Evolutionary conservation across 30 jellyfish, hydroid and myxozoan genomes (phyloP), one percentile per base, ranked within the genome.

Genomic region (Aurelia coerulea): DNA sequence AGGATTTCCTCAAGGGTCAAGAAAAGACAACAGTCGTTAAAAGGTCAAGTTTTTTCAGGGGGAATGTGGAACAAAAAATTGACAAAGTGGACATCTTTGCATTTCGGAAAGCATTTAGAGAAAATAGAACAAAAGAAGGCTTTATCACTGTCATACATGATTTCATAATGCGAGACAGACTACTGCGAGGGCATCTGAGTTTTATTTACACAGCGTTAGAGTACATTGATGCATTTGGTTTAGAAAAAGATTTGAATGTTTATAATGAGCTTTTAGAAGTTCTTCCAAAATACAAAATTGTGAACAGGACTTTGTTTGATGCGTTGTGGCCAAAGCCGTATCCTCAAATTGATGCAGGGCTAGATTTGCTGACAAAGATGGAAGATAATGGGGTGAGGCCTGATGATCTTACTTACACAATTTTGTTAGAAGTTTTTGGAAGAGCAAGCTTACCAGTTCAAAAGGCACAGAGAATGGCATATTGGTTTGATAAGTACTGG

Each of bases 281-380:
- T 18, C 83, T 95, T 31, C 99, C 99, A 63, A 82, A 91, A 56
- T 93, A 86, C 53, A 90, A 74, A 64, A 91, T 90, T 75, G 73
- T 39, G 6, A 95, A 90, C 59, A 86, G 77, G 62, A 79, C 97
- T 5, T n/a, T 90, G 42, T 66, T 95, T 11, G 99, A 95, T 86
- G 97, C 96, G 0, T 19, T 90, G 37, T 95, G 99, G 99, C 96
- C 98, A 14, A 90, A 90, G 62, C 96, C 98, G 2, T 93, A 90
- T 66, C 99, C 99, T 56, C 99, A 95, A 66, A 90, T 90, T 42
- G 84, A 83, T 73, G 87, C 82, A 68, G 98, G 97, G 2, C 73
- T 95, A 37, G 99, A 95, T 66, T 62, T 95, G 18, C 80, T 95
- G 4, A 86, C 99, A 8, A 78, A 90, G 54, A 95, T 95, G 99